Evolutionary conservation across 2,113 vertebrate genomes (phyloP).

Genomic region (Carassius carassius): DNA sequence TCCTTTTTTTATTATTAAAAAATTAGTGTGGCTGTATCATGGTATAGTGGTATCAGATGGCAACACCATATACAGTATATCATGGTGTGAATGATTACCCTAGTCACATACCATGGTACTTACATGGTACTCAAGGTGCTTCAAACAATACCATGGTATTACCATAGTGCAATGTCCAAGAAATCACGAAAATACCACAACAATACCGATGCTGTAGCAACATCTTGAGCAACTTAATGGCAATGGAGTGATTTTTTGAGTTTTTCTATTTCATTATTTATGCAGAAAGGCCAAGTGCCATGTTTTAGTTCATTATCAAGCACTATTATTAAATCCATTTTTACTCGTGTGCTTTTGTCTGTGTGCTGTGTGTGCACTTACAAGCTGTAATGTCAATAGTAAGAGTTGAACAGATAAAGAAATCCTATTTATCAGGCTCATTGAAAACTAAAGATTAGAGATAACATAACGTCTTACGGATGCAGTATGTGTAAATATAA

Average conservation of each 20-base stretch:
- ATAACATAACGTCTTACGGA: neutral
- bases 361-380: constrained; percentile 65
- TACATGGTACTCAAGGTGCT: neutral
- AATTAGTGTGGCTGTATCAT: neutral
- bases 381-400: neutral
- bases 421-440: constrained; percentile 1
- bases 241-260: constrained; percentile 70
- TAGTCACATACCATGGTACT: neutral
- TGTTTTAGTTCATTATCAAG: constrained; percentile 82
- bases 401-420: constrained; percentile 4
- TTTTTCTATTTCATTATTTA: constrained; percentile 67
- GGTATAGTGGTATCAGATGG: neutral
- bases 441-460: neutral
- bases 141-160: too few species aligned
- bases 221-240: constrained; percentile 18
- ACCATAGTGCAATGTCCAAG: too few species aligned
- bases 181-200: too few species aligned
- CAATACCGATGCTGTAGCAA: neutral
- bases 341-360: too few species aligned
- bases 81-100: neutral
- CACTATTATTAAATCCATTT: constrained; percentile 90
- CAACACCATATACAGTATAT: neutral
- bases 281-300: constrained; percentile 75
- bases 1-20: neutral
- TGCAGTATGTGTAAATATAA: constrained; percentile 44